A percentile compares a stretch with the other conserved stretches of the same genome.
Evolutionary conservation across 2,113 vertebrate genomes (phyloP).

Genomic region (Orientallactaga bullata): DNA sequence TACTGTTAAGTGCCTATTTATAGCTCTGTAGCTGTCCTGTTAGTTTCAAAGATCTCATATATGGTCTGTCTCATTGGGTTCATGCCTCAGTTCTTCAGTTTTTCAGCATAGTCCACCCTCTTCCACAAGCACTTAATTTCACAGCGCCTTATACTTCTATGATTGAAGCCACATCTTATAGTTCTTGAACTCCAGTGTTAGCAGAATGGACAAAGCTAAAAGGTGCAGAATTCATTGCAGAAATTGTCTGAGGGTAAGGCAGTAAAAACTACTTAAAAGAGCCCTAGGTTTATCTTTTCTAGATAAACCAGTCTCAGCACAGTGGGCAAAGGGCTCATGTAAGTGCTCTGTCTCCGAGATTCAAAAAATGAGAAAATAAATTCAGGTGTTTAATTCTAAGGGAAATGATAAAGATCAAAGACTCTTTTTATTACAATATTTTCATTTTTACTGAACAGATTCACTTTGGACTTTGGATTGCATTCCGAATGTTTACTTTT

Average conservation of each 20-base stretch:
- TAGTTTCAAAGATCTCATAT: not conserved
- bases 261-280: conserved; percentile 54
- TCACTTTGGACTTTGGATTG: conserved; percentile 86
- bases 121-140: conserved; percentile 13
- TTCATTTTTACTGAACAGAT: conserved; percentile 87
- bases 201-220: conserved; percentile 40
- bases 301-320: not conserved
- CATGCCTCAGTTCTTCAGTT: not conserved
- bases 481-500: conserved; percentile 90
- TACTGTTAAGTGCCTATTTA: not conserved
- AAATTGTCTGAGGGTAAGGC: conserved; percentile 21
- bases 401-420: conserved; percentile 89
- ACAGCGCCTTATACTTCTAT: not conserved
- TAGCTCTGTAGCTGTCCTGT: not conserved
- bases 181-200: conserved; percentile 8
- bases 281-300: conserved; percentile 49
- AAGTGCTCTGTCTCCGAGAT: conserved; percentile 76
- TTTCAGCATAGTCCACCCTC: not conserved
- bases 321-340: conserved; percentile 40
- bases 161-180: conserved; percentile 4
- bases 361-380: conserved; percentile 84
- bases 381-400: conserved; percentile 82
- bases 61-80: not conserved
- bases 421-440: conserved; percentile 86
- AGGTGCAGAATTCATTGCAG: not conserved